phyloP scores from a whole-genome alignment of 1,140 invertebrate genomes.

The Drosophila busckii region DNA sequence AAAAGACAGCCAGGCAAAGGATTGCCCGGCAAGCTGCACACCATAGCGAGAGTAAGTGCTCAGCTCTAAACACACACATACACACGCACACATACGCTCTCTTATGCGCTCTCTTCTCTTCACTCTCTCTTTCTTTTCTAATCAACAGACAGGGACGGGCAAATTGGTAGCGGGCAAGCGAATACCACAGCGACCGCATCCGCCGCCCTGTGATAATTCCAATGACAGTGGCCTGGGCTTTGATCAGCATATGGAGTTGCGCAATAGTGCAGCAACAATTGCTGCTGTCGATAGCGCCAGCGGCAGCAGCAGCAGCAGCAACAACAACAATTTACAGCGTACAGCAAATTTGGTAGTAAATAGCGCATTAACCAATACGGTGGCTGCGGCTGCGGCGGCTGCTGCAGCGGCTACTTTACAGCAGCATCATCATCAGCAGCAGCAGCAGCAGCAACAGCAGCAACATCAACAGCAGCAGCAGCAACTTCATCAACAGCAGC shows the following conservation, averaged over 20 bases:
- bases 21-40: conserved; percentile 80
- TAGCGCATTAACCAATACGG: conserved; percentile 45
- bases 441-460: conserved; percentile 38
- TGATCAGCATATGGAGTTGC: conserved; percentile 81
- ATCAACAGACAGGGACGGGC: conserved; percentile 72
- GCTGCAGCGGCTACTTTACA: conserved; percentile 56
- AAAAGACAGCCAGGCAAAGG: conserved; percentile 81
- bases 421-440: conserved; percentile 51
- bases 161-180: conserved; percentile 80
- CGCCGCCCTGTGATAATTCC: conserved; percentile 86
- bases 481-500: conserved; percentile 34
- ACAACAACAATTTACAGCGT: too few species aligned
- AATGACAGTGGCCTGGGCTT: conserved; percentile 91
- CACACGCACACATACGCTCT: too few species aligned
- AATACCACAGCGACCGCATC: conserved; percentile 76
- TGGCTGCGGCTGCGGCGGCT: conserved; percentile 47
- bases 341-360: conserved; percentile 45
- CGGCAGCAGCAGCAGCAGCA: conserved; percentile 1
- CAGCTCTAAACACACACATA: background rate
- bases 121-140: background rate
- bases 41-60: conserved; percentile 68
- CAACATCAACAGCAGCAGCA: conserved; percentile 39
- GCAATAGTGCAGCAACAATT: conserved; percentile 18
- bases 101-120: background rate
- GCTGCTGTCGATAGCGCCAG: conserved; percentile 5